Evolutionary conservation across 2,113 vertebrate genomes (phyloP), one percentile per base, ranked within the genome.

Genomic region (Pyrgilauda ruficollis): DNA sequence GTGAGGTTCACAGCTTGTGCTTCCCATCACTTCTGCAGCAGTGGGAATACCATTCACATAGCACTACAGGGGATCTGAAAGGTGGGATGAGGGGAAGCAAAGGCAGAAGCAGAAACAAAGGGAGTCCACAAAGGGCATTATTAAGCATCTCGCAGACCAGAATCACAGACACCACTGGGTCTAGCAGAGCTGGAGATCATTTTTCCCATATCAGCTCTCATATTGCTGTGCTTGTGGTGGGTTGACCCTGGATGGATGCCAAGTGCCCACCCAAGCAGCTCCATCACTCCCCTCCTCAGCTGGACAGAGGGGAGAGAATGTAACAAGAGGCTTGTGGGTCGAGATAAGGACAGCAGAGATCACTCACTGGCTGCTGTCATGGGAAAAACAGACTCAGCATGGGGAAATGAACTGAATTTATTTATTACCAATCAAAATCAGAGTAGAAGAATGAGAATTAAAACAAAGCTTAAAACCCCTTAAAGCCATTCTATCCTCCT

Each of bases 41-140:
- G 26, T 7, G 22, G 55, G 43, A 91, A 67, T 20, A 33, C 6
- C 62, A 26, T 24, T 59, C 62, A 4, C 56, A 46, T 0, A 44
- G 39, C 7, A 8, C 31, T 41, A 18, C n/a, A 43, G 67, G 46
- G 47, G 61, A 63, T 35, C 64, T 59, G 49, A 74, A 50, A 62
- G 33, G 35, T 1, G 4, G 43, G 43, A 47, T 27, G 39, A 70
- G 7, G 47, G 19, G 66, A 63, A 85, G 30, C 43, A 72, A 63
- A 72, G 47, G 52, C 62, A 87, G 55, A 53, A 37, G 55, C 39
- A 76, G 67, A 73, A 86, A 50, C 18, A 62, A 39, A 74, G 14
- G 11, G 46, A 89, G 22, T n/a, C 49, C 59, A 62, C 0, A 0
- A 41, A 0, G 43, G 19, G 37, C 1, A 2, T 44, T 23, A 52